These are phyloP conservation scores for Columba livia DNA, from an alignment of 2,113 vertebrate species.

Conservation along the genomic window DNA sequence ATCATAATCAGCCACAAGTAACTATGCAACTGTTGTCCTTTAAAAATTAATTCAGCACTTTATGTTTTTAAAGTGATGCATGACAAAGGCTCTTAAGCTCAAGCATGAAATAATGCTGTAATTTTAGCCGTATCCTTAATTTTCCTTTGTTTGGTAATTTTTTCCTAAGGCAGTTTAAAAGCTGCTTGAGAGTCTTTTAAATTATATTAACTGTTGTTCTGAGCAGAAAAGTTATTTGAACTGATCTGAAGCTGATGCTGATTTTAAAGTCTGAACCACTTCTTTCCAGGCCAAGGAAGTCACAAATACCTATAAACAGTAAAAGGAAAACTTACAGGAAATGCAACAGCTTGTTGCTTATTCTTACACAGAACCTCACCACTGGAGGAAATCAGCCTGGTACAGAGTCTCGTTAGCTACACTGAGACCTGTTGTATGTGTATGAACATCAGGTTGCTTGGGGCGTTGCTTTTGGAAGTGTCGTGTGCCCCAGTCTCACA, in stretches of 20 bases:
- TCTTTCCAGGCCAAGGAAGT: background rate
- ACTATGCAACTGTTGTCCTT: background rate
- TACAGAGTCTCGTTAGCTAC: background rate
- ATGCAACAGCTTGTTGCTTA: background rate
- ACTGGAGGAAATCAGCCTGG: background rate
- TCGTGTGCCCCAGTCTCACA: background rate
- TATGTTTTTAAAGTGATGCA: background rate
- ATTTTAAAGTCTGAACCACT: background rate
- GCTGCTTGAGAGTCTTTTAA: background rate
- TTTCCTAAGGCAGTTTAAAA: background rate
- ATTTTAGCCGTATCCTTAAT: background rate
- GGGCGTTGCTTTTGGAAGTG: background rate
- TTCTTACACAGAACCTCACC: accelerated
- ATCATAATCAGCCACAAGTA: background rate
- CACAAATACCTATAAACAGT: background rate
- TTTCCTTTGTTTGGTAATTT: background rate
- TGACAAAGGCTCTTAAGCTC: background rate
- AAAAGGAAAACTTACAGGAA: background rate
- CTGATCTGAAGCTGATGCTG: background rate
- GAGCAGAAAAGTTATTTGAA: background rate
- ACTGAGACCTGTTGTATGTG: background rate
- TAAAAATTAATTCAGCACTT: background rate
- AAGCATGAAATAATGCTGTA: background rate
- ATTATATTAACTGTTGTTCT: background rate
- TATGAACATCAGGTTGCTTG: background rate